Base-by-base conservation (phyloP, 2,113 vertebrate genomes). In the Tauraco erythrolophus region DNA sequence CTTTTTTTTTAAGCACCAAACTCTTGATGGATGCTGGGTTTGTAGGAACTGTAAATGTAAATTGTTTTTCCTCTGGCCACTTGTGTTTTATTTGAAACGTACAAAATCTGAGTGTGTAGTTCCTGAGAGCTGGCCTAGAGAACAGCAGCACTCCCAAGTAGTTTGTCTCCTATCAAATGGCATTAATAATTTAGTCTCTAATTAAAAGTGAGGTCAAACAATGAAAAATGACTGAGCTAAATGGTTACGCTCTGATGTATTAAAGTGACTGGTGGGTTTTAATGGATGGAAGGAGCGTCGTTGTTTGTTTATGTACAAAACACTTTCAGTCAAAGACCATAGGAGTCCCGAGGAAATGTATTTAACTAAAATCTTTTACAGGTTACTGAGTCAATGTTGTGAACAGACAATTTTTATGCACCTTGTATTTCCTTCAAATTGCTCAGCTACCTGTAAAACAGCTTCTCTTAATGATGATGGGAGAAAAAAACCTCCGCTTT, bases 161-260 rank as follows among this genome's bases (percentile, higher is more conserved):
- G 93, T 98, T 97, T 86, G 90, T 97, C 98, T 98, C 97, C 98
- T 98, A 98, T 98, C 98, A 97, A 97, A 97, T 15, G 83, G 96
- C 98, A 98, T 99, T 98, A 99, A 99, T 99, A 98, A 99, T 99
- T 98, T 98, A 99, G 97, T 97, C 98, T 98, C 98, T 98, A 98
- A 98, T 99, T 99, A 99, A 99, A 99, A 98, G 98, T 98, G 98
- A 98, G 98, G 98, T 98, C 98, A 98, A 98, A 98, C 97, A 97
- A 98, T 98, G 98, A 98, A 97, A 98, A 98, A 98, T 96, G 97
- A 96, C 97, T 97, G 97, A 96, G 95, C 91, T 98, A 97, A 98
- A 96, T 96, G 77, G 97, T 96, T 96, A 95, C 92, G 35, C 94
- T 43, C 93, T 86, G 96, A 98, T 97, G 95, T 97, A 95, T 97